Evolutionary conservation across 2,888 invertebrate genomes (phyloP), one percentile per base, ranked within the genome.

Genomic region (Trichopoda pennipes): DNA sequence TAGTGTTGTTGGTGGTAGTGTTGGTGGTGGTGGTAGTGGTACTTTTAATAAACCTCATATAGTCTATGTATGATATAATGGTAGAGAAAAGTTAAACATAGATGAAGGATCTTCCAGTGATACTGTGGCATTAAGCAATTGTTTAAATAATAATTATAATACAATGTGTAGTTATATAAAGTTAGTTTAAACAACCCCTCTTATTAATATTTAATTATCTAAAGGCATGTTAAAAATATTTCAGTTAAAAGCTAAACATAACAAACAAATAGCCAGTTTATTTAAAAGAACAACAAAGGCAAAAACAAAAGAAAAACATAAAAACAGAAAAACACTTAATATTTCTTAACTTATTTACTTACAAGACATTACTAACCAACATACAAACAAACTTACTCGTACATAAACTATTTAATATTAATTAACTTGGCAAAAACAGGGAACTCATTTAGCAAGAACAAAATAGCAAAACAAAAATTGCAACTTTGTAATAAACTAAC

Each of bases 11-110:
- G 56, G 23, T 55, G 35, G 19, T 58, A 63, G 58, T 75, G 63
- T 55, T 51, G 61, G 21, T 55, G 78, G 60, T 74, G 74, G 55
- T 78, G 79, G 75, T 81, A 84, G 28, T 83, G 72, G 79, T 75
- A 80, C 84, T 58, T 66, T 80, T 61, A 83, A 77, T 70, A 89
- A 89, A 68, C 89, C 89, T 10, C 89, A 89, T 69, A 87, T 89
- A 61, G 89, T 90, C 78, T 89, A 89, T 85, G 93, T 93, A 90
- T 93, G 92, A 92, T 91, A 90, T 89, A 88, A 89, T 86, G 86
- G 87, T 85, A 72, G 77, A 82, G 81, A 85, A 85, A 64, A 74
- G 70, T 80, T 78, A 70, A 81, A 78, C 60, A 84, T 80, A 74
- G 83, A 81, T 69, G 87, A 87, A 75, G 86, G 80, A 89, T 86